These are phyloP conservation scores for Coryphaenoides rupestris DNA, from an alignment of 2,113 vertebrate genomes.

Conservation along the genomic window DNA sequence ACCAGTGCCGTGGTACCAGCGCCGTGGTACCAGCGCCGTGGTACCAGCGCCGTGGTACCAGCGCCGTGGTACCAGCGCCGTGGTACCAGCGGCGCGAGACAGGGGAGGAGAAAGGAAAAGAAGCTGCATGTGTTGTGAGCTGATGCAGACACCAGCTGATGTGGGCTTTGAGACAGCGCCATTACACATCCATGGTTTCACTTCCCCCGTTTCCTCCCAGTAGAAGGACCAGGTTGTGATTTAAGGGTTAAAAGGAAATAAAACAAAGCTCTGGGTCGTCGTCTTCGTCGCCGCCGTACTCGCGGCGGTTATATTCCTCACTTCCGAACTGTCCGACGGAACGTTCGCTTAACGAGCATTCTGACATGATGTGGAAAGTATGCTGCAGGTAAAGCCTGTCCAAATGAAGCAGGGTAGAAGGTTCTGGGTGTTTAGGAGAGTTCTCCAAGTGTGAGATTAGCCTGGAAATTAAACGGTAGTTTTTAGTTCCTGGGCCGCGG, in stretches of 20 bases:
- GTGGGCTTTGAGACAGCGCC: conserved; percentile 59
- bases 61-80: too few species aligned
- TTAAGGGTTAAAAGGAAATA: conserved; percentile 20
- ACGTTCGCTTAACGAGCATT: conserved; percentile 45
- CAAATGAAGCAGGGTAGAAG: conserved; percentile 46
- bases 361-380: conserved; percentile 54
- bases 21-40: too few species aligned
- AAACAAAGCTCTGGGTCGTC: conserved; percentile 26
- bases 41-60: too few species aligned
- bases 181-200: conserved; percentile 52
- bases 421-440: conserved; percentile 31
- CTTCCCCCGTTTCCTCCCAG: conserved; percentile 39
- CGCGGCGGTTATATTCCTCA: too few species aligned
- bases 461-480: conserved; percentile 21
- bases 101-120: too few species aligned
- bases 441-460: conserved; percentile 6
- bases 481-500: conserved; percentile 18
- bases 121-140: too few species aligned
- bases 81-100: too few species aligned
- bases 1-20: too few species aligned
- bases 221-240: conserved; percentile 2
- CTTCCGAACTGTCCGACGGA: conserved; percentile 16
- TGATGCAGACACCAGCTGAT: conserved; percentile 68
- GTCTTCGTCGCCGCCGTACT: conserved; percentile 50
- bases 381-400: conserved; percentile 33